A percentile compares a stretch with the other conserved stretches of the same genome.
phyloP scores from a whole-genome alignment of 2,113 vertebrate genomes.

The Pipa parva region DNA sequence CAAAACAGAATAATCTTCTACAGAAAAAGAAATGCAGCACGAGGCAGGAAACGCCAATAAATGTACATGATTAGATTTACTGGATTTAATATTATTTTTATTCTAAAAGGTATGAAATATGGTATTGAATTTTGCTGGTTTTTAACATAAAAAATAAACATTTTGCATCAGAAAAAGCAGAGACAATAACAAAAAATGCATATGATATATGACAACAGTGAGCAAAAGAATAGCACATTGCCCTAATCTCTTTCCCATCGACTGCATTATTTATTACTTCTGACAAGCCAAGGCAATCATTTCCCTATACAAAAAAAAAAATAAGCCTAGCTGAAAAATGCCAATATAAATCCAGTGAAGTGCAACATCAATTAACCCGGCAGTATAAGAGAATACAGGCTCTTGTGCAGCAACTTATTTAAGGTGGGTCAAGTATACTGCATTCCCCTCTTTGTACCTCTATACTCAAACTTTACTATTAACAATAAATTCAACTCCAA shows the following conservation, averaged over 20 bases:
- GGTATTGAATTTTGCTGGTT: too few relatives aligned
- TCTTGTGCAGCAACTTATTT: conserved; percentile 17
- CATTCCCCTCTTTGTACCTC: not conserved
- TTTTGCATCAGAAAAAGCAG: too few relatives aligned
- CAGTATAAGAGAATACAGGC: conserved; percentile 13
- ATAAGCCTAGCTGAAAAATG: conserved; percentile 28
- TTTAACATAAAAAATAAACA: too few relatives aligned
- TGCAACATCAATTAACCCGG: conserved; percentile 31
- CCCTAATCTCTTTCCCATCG: conserved; percentile 21
- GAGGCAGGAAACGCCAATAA: too few relatives aligned
- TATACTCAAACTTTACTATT: not conserved
- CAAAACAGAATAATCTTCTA: too few relatives aligned
- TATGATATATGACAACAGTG: conserved; percentile 17
- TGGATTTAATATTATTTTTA: too few relatives aligned
- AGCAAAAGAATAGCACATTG: conserved; percentile 12
- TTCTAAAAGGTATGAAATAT: too few relatives aligned
- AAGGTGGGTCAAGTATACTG: not conserved
- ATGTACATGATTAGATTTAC: too few relatives aligned
- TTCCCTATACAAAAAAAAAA: conserved; percentile 39
- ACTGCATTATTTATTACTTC: conserved; percentile 32
- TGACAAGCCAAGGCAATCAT: conserved; percentile 6
- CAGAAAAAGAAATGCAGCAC: too few relatives aligned
- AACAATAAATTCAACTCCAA: too few relatives aligned
- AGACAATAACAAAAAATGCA: not conserved
- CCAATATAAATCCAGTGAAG: conserved; percentile 32